These are phyloP conservation scores for Pardalotus punctatus DNA, from an alignment of 2,113 vertebrate genomes.

Conservation along the genomic window DNA sequence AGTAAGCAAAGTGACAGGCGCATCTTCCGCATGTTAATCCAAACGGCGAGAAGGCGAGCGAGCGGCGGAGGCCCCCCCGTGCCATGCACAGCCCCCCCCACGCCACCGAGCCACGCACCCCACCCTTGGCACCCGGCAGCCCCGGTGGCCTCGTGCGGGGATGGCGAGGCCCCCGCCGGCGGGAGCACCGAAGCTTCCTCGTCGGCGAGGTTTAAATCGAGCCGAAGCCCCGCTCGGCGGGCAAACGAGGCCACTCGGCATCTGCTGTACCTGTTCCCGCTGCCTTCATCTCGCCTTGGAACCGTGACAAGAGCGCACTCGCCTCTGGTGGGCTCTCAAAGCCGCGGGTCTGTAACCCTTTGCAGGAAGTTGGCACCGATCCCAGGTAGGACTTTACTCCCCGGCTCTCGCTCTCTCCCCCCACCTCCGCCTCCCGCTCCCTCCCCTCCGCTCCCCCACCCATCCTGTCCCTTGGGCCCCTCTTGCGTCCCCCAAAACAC, in stretches of 20 bases:
- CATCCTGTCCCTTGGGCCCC: conserved; percentile 49
- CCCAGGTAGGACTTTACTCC: conserved; percentile 73
- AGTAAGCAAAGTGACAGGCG: conserved; percentile 70
- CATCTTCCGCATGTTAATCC: conserved; percentile 72
- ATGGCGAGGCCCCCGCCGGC: background rate
- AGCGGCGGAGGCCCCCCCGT: background rate
- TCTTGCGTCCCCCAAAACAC: background rate
- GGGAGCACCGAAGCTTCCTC: conserved; percentile 5
- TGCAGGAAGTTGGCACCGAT: conserved; percentile 73
- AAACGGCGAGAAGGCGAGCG: background rate
- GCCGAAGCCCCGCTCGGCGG: conserved; percentile 33
- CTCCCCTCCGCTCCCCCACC: conserved; percentile 44
- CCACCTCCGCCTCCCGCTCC: conserved; percentile 35
- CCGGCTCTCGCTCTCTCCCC: conserved; percentile 43
- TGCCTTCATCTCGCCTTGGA: conserved; percentile 69
- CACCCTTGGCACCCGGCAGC: conserved; percentile 40
- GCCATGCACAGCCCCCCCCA: background rate
- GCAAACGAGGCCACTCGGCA: conserved; percentile 59
- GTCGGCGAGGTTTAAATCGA: conserved; percentile 10
- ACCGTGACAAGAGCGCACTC: conserved; percentile 66
- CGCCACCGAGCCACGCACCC: background rate
- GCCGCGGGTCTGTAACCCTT: conserved; percentile 69
- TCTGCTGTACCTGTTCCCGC: conserved; percentile 70
- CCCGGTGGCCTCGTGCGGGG: background rate
- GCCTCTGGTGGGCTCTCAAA: conserved; percentile 68